These are phyloP conservation scores for Tipula vernalis DNA, from an alignment of 2,888 invertebrate species.

Conservation along the genomic window DNA sequence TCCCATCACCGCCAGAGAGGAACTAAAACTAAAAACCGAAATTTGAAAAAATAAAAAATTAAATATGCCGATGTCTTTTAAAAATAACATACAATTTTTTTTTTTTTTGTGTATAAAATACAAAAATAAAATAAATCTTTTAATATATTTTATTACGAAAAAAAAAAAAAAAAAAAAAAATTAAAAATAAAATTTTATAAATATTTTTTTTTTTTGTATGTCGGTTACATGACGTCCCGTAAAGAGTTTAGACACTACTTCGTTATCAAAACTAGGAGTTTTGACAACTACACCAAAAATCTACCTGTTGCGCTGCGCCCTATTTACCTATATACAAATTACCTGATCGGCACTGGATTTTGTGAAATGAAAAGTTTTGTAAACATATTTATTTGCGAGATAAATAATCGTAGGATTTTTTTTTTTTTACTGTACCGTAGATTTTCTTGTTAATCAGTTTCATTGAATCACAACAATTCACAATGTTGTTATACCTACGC, in stretches of 20 bases:
- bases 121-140: conserved; percentile 4
- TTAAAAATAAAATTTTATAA: not conserved
- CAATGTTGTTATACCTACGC: not conserved
- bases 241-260: not conserved
- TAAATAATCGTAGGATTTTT: not conserved
- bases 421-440: not conserved
- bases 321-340: not conserved
- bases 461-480: not conserved
- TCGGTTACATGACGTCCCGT: not conserved
- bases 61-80: not conserved
- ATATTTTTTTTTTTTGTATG: not conserved
- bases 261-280: not conserved
- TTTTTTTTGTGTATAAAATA: not conserved
- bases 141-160: conserved; percentile 4
- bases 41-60: not conserved
- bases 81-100: not conserved
- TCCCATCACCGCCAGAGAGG: conserved; percentile 10
- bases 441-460: not conserved
- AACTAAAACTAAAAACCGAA: conserved; percentile 7
- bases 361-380: not conserved
- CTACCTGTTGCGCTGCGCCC: not conserved
- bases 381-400: not conserved
- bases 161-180: not conserved
- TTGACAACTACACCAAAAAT: not conserved
- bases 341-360: not conserved